These are phyloP conservation scores for Aquatica leii DNA, from an alignment of 2,888 invertebrate species.

Conservation along the genomic window DNA sequence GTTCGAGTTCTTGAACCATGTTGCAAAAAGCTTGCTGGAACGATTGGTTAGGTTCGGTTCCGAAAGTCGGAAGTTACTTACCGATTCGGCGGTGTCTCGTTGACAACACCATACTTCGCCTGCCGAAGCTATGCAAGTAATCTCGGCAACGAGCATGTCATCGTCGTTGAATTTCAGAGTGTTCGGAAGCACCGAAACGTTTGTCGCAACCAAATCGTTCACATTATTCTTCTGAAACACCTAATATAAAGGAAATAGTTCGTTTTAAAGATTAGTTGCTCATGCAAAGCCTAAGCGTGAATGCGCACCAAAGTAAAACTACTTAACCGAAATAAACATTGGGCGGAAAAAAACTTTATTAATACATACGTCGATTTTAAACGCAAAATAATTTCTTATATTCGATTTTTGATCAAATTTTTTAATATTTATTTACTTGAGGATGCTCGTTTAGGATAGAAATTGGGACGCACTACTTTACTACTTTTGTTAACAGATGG, in stretches of 20 bases:
- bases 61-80: too few species aligned
- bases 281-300: constrained; percentile 18
- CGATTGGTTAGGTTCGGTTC: too few species aligned
- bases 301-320: too few species aligned
- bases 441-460: too few species aligned
- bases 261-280: constrained; percentile 24
- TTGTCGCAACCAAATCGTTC: constrained; percentile 16
- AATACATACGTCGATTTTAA: too few species aligned
- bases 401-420: too few species aligned
- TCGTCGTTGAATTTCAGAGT: constrained; percentile 55
- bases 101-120: constrained; percentile 65
- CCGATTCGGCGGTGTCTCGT: constrained; percentile 61
- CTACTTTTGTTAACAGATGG: too few species aligned
- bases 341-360: too few species aligned
- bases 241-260: constrained; percentile 42
- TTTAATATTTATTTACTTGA: too few species aligned
- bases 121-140: constrained; percentile 59
- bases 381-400: too few species aligned
- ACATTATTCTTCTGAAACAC: constrained; percentile 56
- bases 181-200: constrained; percentile 57
- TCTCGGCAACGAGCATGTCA: constrained; percentile 58
- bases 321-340: too few species aligned
- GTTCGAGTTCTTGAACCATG: constrained; percentile 43
- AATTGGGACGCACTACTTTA: too few species aligned
- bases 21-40: constrained; percentile 56